A percentile compares a stretch with the other conserved stretches of the same genome.
These are phyloP conservation scores for Aspiorhynchus laticeps DNA, from an alignment of 2,113 vertebrate species.

Conservation along the genomic window DNA sequence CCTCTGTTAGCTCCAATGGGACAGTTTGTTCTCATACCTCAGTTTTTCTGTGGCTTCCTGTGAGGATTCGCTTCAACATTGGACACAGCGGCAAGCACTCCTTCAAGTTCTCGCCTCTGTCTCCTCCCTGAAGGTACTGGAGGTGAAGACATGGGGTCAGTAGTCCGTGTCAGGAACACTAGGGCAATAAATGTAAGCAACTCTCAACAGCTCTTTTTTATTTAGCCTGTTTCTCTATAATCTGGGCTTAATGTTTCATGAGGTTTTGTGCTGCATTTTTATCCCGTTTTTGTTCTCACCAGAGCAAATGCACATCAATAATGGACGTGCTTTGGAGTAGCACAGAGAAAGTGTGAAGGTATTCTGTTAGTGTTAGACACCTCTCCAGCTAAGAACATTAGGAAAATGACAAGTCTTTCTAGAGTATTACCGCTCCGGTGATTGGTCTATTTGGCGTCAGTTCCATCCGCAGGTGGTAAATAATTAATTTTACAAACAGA, in stretches of 20 bases:
- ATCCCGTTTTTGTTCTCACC: constrained; percentile 60
- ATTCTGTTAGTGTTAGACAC: constrained; percentile 64
- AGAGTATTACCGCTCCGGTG: constrained; percentile 70
- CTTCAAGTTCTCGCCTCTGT: constrained; percentile 12
- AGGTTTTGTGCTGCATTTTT: constrained; percentile 53
- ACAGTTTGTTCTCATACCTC: not conserved
- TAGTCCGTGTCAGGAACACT: constrained; percentile 32
- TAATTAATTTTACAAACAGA: constrained; percentile 44
- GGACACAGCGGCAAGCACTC: not conserved
- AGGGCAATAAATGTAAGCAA: constrained; percentile 3
- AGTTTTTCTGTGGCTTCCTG: not conserved
- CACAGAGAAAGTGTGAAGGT: constrained; percentile 43
- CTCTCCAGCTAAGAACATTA: constrained; percentile 62
- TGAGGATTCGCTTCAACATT: not conserved
- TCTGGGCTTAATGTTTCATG: constrained; percentile 57
- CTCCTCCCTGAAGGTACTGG: not conserved
- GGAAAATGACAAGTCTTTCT: constrained; percentile 69
- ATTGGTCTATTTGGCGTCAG: constrained; percentile 15
- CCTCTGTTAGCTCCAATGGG: constrained; percentile 20
- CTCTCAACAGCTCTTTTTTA: constrained; percentile 38
- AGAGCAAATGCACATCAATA: constrained; percentile 73
- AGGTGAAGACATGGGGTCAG: constrained; percentile 30
- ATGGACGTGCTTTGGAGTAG: constrained; percentile 55
- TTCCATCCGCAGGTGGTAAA: constrained; percentile 20
- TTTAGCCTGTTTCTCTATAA: constrained; percentile 41